Conservation (phyloP, 2,797 vertebrate species). For the Muscicapa striata region DNA sequence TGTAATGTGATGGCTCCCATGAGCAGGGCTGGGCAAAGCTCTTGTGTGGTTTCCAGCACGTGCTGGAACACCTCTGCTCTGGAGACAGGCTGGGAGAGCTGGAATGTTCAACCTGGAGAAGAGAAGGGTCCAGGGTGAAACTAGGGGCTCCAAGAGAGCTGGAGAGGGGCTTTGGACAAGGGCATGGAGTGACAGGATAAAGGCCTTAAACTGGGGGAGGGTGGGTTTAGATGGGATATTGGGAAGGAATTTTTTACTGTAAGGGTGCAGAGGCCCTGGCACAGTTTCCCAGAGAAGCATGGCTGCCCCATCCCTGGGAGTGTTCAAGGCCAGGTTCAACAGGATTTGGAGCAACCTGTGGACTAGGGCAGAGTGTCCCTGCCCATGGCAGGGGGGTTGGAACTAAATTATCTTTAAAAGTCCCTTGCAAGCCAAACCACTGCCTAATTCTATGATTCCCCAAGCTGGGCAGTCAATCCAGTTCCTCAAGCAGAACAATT, state of each 20-base stretch:
- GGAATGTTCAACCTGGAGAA: not conserved
- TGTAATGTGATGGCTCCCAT: rapidly evolving
- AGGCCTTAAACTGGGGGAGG: too few species aligned
- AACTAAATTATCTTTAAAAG: not conserved
- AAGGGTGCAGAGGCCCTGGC: not conserved
- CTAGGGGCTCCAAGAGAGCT: not conserved
- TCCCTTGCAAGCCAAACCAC: not conserved
- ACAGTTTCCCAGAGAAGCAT: not conserved
- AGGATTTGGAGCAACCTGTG: not conserved
- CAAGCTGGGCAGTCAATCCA: not conserved
- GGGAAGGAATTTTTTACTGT: too few species aligned
- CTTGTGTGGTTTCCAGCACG: not conserved
- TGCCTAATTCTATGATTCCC: not conserved
- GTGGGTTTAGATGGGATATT: not conserved
- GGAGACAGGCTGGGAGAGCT: not conserved
- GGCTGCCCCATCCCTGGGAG: not conserved
- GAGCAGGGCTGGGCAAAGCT: not conserved
- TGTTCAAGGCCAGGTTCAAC: not conserved
- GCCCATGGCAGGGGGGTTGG: not conserved
- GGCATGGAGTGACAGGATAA: not conserved
- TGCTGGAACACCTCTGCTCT: not conserved
- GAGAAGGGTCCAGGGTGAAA: not conserved
- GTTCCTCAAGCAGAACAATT: not conserved
- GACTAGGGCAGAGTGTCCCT: not conserved
- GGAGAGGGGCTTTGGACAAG: not conserved